phyloP scores from a whole-genome alignment of 30 jellyfish, hydroid and myxozoan genomes.

The Chrysaora quinquecirrha region DNA sequence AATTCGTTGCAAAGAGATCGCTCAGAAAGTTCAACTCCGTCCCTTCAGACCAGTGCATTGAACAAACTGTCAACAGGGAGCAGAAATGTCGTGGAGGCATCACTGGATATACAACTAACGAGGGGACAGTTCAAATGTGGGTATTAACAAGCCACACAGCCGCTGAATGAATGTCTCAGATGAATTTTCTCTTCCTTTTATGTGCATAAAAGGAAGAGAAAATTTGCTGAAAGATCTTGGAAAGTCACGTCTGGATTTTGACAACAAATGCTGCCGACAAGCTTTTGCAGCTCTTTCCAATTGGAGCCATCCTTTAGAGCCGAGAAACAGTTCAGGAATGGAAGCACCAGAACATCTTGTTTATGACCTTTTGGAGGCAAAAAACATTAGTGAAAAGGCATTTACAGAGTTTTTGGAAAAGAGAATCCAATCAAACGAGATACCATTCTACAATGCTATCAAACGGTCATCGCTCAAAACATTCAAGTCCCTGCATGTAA shows the following conservation, averaged over 20 bases:
- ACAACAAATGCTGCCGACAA: slow-evolving; percentile 22
- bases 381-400: too few relatives aligned
- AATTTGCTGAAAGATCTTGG: slow-evolving; percentile 38
- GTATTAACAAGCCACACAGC: slow-evolving; percentile 62
- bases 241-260: slow-evolving; percentile 23
- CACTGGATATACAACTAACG: slow-evolving; percentile 42
- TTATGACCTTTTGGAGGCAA: too few relatives aligned
- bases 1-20: background rate
- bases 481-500: too few relatives aligned
- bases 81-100: slow-evolving; percentile 61
- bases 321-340: slow-evolving; percentile 22
- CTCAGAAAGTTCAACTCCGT: background rate
- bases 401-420: too few relatives aligned
- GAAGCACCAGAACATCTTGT: too few relatives aligned
- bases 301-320: slow-evolving; percentile 47
- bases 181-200: too few relatives aligned
- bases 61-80: slow-evolving; percentile 57
- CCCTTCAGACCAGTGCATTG: slow-evolving; percentile 52
- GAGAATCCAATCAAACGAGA: too few relatives aligned
- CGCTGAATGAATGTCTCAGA: slow-evolving; percentile 16
- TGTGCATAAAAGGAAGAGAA: too few relatives aligned
- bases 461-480: too few relatives aligned
- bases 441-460: too few relatives aligned
- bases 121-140: slow-evolving; percentile 71
- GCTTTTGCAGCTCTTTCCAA: slow-evolving; percentile 3